These are phyloP conservation scores for Oreochromis spilurus DNA, from an alignment of 2,113 vertebrate genomes.

Conservation along the genomic window DNA sequence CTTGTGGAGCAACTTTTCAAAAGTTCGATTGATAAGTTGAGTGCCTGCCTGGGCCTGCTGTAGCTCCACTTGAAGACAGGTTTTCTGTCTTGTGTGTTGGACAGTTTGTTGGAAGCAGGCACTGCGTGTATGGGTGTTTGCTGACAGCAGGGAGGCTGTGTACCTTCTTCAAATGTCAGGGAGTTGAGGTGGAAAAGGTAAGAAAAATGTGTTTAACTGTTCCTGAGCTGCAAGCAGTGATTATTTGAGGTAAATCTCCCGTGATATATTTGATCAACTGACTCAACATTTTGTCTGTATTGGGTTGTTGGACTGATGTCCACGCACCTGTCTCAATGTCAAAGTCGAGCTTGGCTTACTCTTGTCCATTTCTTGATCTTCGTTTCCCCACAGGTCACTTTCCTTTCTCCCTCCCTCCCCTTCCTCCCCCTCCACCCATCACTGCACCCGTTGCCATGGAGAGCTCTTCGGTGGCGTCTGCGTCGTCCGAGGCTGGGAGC, in stretches of 20 bases:
- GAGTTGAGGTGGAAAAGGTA: not conserved
- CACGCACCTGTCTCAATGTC: not conserved
- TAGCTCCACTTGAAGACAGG: too few relatives aligned
- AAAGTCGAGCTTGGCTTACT: not conserved
- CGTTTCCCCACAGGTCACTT: conserved; percentile 36
- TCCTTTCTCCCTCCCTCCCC: conserved; percentile 20
- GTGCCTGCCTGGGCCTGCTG: not conserved
- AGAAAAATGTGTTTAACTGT: not conserved
- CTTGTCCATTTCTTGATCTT: not conserved
- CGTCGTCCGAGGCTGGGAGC: conserved; percentile 93
- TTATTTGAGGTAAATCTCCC: not conserved
- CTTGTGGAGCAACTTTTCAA: not conserved
- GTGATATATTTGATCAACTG: not conserved
- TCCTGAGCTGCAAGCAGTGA: not conserved
- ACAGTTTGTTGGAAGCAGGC: not conserved
- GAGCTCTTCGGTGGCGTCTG: conserved; percentile 90
- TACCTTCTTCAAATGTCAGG: not conserved
- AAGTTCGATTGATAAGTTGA: not conserved
- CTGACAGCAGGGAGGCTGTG: not conserved
- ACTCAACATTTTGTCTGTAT: not conserved
- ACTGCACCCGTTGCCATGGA: conserved; percentile 80
- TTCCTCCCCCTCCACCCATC: not conserved
- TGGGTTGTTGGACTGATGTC: not conserved
- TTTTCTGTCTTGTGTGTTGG: not conserved
- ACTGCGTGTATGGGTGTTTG: not conserved